Evolutionary conservation across 2,888 invertebrate species (phyloP).

Genomic region (Coenonympha glycerion): DNA sequence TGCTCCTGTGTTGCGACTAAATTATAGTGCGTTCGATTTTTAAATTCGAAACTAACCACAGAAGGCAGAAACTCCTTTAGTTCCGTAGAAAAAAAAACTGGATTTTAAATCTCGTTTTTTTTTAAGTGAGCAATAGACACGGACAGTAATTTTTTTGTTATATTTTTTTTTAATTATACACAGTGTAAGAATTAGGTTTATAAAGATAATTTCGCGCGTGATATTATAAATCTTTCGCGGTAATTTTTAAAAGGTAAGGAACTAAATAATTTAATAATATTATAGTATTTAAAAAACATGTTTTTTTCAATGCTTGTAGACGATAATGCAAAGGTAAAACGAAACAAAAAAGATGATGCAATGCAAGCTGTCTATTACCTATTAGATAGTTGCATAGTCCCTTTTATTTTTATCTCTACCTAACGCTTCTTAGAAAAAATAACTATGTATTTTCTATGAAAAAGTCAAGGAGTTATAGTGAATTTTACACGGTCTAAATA

Average conservation of each 20-base stretch:
- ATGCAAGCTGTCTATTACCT: constrained; percentile 1
- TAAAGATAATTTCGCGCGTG: constrained; percentile 4
- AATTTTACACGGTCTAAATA: no score
- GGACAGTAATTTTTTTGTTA: not conserved
- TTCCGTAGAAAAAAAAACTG: constrained; percentile 3
- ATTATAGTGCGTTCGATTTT: constrained; percentile 31
- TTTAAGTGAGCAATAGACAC: not conserved
- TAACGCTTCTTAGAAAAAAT: no score
- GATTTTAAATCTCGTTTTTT: not conserved
- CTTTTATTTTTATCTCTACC: no score
- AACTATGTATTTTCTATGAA: no score
- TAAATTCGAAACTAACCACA: no score
- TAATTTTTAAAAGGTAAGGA: not conserved
- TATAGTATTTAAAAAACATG: not conserved
- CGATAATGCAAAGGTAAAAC: not conserved
- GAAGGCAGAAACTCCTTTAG: no score
- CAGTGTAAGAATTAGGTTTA: not conserved
- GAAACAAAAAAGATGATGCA: constrained; percentile 12
- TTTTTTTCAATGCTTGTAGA: not conserved
- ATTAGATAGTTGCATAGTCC: no score
- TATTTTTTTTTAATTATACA: not conserved
- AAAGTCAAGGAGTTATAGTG: no score
- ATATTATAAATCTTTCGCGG: constrained; percentile 2
- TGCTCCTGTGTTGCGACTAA: constrained; percentile 37
- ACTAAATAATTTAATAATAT: not conserved